Percentiles rank a stretch among this genome's conserved stretches.
Evolutionary conservation across 2,888 invertebrate species (phyloP).

Genomic region (Agonum fuliginosum): DNA sequence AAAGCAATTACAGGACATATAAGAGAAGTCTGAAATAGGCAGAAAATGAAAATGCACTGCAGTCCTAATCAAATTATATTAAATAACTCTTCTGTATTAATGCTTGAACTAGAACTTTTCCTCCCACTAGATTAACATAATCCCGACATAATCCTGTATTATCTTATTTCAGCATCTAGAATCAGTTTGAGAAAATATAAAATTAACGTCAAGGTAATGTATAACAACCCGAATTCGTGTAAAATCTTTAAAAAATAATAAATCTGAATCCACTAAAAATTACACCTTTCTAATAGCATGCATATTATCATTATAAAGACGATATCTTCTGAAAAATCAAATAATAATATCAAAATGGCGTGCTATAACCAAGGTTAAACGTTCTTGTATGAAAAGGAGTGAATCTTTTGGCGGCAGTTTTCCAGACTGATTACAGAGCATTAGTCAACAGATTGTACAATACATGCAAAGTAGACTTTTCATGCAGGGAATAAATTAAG

Average conservation of each 20-base stretch:
- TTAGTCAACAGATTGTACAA: slow-evolving; percentile 36
- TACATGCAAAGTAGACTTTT: slow-evolving; percentile 26
- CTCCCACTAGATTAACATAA: too few relatives aligned
- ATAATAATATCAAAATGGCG: slow-evolving; percentile 30
- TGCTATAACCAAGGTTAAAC: slow-evolving; percentile 20
- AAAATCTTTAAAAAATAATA: neutral
- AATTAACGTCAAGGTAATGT: too few relatives aligned
- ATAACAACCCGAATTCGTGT: too few relatives aligned
- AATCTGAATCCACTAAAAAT: slow-evolving; percentile 23
- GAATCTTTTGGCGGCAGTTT: slow-evolving; percentile 33
- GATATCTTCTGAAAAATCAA: slow-evolving; percentile 31
- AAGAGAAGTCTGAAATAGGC: too few relatives aligned
- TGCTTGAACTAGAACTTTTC: too few relatives aligned
- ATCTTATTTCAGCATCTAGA: too few relatives aligned
- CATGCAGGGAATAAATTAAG: slow-evolving; percentile 27
- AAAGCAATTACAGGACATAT: too few relatives aligned
- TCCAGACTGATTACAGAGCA: slow-evolving; percentile 30
- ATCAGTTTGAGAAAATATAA: too few relatives aligned
- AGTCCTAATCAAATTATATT: too few relatives aligned
- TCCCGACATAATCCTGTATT: too few relatives aligned
- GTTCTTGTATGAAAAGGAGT: neutral
- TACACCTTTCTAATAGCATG: slow-evolving; percentile 35
- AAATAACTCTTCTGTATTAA: too few relatives aligned
- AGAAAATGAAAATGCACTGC: too few relatives aligned
- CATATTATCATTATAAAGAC: slow-evolving; percentile 32